Conservation (phyloP, 2,797 vertebrate genomes). For the Lutra lutra region DNA sequence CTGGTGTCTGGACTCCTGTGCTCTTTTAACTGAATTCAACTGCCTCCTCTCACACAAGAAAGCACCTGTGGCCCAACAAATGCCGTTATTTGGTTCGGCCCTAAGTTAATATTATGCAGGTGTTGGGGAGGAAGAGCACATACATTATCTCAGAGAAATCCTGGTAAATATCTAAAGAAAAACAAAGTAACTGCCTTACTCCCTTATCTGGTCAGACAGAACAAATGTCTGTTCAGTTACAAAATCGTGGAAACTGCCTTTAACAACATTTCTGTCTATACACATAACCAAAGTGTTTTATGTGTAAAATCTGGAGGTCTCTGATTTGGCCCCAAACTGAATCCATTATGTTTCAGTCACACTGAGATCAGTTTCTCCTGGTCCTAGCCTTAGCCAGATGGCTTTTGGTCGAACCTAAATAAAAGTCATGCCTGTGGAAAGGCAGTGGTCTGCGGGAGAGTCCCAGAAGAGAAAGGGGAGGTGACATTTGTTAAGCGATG, state of each 20-base stretch:
- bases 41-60: background rate
- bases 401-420: background rate
- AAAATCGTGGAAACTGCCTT: background rate
- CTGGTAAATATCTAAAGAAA: background rate
- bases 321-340: background rate
- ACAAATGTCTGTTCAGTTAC: background rate
- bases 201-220: background rate
- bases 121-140: background rate
- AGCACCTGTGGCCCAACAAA: background rate
- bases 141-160: background rate
- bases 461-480: background rate
- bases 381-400: background rate
- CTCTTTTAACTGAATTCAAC: background rate
- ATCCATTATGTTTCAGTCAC: background rate
- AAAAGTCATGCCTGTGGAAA: background rate
- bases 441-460: background rate
- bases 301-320: background rate
- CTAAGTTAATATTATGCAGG: background rate
- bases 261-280: background rate
- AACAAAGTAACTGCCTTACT: background rate
- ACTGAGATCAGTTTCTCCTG: background rate
- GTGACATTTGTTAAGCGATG: background rate
- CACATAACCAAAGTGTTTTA: background rate
- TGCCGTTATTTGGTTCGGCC: background rate
- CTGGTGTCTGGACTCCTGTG: background rate